These are phyloP conservation scores for Siphlonurus alternatus DNA, from an alignment of 2,888 invertebrate genomes.

Conservation along the genomic window DNA sequence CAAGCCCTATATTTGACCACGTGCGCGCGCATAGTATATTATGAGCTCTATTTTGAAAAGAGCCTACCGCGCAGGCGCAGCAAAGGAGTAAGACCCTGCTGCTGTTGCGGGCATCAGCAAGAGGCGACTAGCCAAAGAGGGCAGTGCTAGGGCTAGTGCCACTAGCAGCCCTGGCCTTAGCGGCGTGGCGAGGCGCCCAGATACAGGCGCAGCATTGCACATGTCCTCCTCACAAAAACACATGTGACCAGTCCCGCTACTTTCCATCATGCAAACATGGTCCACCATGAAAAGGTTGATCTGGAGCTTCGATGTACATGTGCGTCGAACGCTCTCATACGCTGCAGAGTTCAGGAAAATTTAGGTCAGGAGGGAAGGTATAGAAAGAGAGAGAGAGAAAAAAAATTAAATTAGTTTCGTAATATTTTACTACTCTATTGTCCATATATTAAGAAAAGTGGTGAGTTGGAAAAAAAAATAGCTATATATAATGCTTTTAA, in stretches of 20 bases:
- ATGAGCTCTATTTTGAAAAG: neutral
- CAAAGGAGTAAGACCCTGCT: neutral
- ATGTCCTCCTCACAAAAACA: slow-evolving; percentile 96
- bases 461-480: too few relatives aligned
- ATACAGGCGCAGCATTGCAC: slow-evolving; percentile 49
- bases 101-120: neutral
- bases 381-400: neutral
- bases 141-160: neutral
- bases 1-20: neutral
- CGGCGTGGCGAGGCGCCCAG: neutral
- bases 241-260: slow-evolving; percentile 95
- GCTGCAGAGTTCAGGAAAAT: slow-evolving; percentile 31
- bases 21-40: neutral
- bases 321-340: slow-evolving; percentile 78
- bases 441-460: too few relatives aligned
- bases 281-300: slow-evolving; percentile 96
- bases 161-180: neutral
- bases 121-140: neutral
- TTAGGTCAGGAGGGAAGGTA: neutral
- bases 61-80: slow-evolving; percentile 1
- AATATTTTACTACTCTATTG: neutral
- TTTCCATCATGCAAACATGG: slow-evolving; percentile 98
- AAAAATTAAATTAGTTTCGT: neutral
- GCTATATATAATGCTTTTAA: too few relatives aligned
- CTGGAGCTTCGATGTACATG: slow-evolving; percentile 84